A percentile compares a stretch with the other conserved stretches of the same genome.
Evolutionary conservation across 2,888 invertebrate species (phyloP).

Genomic region (Melieria omissa): DNA sequence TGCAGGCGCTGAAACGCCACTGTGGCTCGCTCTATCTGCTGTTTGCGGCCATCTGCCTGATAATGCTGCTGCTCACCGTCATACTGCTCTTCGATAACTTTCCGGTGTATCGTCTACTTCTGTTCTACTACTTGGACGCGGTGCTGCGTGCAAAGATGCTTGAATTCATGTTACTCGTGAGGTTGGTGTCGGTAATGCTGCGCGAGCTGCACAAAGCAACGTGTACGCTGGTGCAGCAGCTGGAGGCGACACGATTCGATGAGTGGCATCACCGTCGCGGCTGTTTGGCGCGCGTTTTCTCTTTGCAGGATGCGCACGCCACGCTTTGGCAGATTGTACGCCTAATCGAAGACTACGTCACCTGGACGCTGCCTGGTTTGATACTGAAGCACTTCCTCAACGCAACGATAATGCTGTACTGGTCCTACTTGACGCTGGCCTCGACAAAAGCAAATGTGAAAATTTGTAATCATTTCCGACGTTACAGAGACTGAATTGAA

Average conservation of each 20-base stretch:
- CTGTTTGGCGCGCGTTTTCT: constrained; percentile 38
- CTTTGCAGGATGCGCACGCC: constrained; percentile 51
- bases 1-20: background rate
- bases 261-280: constrained; percentile 28
- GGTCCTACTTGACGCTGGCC: constrained; percentile 45
- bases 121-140: constrained; percentile 50
- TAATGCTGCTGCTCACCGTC: constrained; percentile 22
- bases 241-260: constrained; percentile 35
- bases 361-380: constrained; percentile 47
- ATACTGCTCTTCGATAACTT: constrained; percentile 32
- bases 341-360: constrained; percentile 51
- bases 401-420: constrained; percentile 51
- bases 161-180: constrained; percentile 50
- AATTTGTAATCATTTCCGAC: background rate
- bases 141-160: constrained; percentile 48
- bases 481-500: background rate
- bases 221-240: constrained; percentile 10
- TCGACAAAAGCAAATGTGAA: background rate
- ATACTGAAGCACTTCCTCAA: constrained; percentile 52
- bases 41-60: constrained; percentile 10
- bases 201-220: constrained; percentile 22
- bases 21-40: background rate
- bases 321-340: constrained; percentile 48
- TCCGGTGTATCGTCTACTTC: constrained; percentile 32
- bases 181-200: constrained; percentile 40